These are phyloP conservation scores for Drosophila ustulata DNA, from an alignment of 2,888 invertebrate species.

Conservation along the genomic window DNA sequence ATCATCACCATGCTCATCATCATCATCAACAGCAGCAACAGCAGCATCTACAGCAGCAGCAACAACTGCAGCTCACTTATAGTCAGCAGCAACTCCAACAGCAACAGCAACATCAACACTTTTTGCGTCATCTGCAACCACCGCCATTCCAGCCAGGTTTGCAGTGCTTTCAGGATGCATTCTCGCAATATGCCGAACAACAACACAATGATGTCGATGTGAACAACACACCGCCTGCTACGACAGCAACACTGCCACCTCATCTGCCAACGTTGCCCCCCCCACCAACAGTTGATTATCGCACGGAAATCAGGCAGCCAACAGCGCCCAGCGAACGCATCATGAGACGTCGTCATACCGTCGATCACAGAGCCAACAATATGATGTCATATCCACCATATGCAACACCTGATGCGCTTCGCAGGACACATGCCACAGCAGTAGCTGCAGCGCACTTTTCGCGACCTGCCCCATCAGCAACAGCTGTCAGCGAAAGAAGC, in stretches of 20 bases:
- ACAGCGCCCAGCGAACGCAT: background rate
- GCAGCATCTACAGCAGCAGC: conserved; percentile 12
- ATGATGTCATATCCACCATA: conserved; percentile 4
- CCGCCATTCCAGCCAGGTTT: conserved; percentile 25
- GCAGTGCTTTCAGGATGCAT: conserved; percentile 51
- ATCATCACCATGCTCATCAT: conserved; percentile 10
- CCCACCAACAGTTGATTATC: background rate
- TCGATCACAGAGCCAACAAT: conserved; percentile 35
- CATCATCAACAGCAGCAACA: conserved; percentile 22
- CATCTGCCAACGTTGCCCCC: background rate
- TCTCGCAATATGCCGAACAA: conserved; percentile 1
- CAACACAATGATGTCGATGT: background rate
- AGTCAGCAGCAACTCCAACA: conserved; percentile 21
- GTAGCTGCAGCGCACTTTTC: background rate
- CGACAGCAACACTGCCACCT: background rate
- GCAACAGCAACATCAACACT: conserved; percentile 24
- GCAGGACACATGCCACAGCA: background rate
- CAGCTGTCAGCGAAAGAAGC: background rate
- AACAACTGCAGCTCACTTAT: conserved; percentile 12
- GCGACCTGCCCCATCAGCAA: background rate
- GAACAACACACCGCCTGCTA: conserved; percentile 1
- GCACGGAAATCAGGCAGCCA: background rate
- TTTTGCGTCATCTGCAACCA: conserved; percentile 32
- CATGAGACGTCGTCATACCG: conserved; percentile 27
- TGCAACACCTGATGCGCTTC: background rate